Evolutionary conservation across 2,113 vertebrate genomes (phyloP).

Genomic region (Strix aluco): DNA sequence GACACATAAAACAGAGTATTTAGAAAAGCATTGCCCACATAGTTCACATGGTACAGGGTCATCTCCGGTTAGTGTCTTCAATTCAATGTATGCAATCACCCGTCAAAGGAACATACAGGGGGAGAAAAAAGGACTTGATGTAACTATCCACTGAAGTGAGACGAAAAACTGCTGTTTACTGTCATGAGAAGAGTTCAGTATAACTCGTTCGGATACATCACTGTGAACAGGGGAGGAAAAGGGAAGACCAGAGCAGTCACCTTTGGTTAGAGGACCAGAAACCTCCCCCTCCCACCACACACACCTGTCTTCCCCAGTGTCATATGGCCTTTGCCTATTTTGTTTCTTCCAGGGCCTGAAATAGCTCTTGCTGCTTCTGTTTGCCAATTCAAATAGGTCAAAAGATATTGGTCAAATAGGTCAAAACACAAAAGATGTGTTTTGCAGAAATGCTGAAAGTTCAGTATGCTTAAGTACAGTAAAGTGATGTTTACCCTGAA

Average conservation of each 20-base stretch:
- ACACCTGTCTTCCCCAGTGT: neutral
- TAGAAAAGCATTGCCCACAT: neutral
- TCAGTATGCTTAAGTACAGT: neutral
- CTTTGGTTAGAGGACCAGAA: neutral
- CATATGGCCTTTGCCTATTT: neutral
- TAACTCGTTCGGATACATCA: accelerated
- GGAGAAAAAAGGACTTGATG: neutral
- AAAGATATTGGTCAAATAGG: neutral
- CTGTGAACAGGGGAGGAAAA: neutral
- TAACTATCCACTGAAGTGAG: neutral
- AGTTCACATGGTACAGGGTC: neutral
- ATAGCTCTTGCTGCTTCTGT: neutral
- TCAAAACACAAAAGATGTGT: neutral
- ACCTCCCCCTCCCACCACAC: neutral
- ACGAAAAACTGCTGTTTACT: neutral
- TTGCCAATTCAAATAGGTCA: neutral
- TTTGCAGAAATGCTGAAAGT: neutral
- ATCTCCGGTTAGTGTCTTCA: neutral
- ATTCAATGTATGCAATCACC: neutral
- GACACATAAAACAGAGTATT: neutral
- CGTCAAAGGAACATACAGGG: neutral
- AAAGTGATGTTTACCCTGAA: neutral
- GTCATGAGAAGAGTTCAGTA: neutral
- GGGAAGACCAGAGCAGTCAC: neutral
- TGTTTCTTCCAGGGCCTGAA: neutral